Percentiles rank a stretch among this genome's conserved stretches.
These are phyloP conservation scores for rabbit (Oryctolagus cuniculus) DNA, from an alignment of 2,113 vertebrate species.

Conservation along the genomic window DNA sequence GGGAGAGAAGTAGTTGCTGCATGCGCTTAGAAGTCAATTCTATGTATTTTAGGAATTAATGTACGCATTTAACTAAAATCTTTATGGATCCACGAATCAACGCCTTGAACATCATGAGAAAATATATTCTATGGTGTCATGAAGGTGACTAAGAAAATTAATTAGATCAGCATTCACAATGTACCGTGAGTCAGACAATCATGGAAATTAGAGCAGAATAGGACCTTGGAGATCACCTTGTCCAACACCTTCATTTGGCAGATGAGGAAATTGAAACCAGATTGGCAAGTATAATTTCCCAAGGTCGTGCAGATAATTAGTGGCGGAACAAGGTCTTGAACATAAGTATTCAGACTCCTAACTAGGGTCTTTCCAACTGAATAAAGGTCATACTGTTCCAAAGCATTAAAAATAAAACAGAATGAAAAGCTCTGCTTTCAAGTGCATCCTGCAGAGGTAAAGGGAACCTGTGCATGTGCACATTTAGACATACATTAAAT, in stretches of 20 bases:
- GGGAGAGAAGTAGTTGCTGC: background rate
- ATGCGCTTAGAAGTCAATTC: background rate
- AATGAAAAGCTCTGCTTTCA: background rate
- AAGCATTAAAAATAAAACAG: constrained; percentile 18
- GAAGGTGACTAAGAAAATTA: constrained; percentile 80
- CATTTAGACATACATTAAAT: background rate
- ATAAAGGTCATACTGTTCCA: constrained; percentile 63
- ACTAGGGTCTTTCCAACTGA: constrained; percentile 48
- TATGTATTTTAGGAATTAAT: background rate
- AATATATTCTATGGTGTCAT: constrained; percentile 47
- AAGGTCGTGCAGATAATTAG: constrained; percentile 77
- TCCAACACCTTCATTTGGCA: constrained; percentile 73
- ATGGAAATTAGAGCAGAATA: constrained; percentile 70
- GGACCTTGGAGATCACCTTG: constrained; percentile 80
- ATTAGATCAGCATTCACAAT: constrained; percentile 76
- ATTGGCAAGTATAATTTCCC: constrained; percentile 78
- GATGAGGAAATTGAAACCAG: constrained; percentile 76
- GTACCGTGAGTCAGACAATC: constrained; percentile 75
- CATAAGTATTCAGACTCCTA: constrained; percentile 59
- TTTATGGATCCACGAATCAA: background rate
- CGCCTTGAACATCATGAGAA: constrained; percentile 35
- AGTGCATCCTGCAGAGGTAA: background rate
- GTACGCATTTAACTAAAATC: constrained; percentile 40
- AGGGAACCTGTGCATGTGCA: background rate
- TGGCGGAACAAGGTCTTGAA: constrained; percentile 65